A percentile compares a stretch with the other conserved stretches of the same genome.
Conservation (phyloP, 2,113 vertebrate species). For the Myiopsitta monachus region DNA sequence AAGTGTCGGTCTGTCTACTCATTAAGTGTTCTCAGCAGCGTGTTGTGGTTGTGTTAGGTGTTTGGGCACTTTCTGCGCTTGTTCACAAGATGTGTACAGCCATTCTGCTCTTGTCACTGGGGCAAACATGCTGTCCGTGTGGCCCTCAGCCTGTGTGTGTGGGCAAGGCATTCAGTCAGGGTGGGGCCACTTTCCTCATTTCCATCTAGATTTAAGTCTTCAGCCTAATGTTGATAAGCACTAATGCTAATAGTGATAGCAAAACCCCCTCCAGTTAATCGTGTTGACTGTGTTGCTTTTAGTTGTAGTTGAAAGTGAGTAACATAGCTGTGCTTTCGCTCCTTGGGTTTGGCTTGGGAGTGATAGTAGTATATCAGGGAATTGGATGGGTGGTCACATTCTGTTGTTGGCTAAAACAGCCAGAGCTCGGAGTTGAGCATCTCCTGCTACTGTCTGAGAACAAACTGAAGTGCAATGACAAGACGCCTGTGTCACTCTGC, state of each 20-base stretch:
- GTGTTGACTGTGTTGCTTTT: not conserved
- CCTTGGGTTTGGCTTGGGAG: not conserved
- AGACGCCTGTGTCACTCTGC: not conserved
- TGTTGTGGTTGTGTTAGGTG: not conserved
- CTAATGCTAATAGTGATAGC: not conserved
- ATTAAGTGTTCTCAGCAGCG: not conserved
- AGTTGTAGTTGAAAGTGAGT: not conserved
- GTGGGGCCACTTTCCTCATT: not conserved
- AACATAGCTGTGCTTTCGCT: not conserved
- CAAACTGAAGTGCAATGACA: not conserved
- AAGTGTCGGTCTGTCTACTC: not conserved
- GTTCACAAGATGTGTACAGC: not conserved
- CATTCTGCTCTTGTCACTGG: not conserved
- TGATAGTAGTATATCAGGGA: not conserved
- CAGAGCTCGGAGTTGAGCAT: not conserved
- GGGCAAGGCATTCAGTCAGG: not conserved
- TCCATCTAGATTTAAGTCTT: not conserved
- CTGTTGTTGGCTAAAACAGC: not conserved
- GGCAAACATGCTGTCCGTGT: accelerated
- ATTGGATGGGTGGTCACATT: not conserved
- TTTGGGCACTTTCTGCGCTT: not conserved
- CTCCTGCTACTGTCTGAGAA: not conserved
- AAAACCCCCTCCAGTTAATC: not conserved
- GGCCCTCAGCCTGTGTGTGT: not conserved
- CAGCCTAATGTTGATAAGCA: not conserved